Evolutionary conservation across 2,797 vertebrate genomes (phyloP), one percentile per base, ranked within the genome.

Genomic region (Heterohyrax brucei): DNA sequence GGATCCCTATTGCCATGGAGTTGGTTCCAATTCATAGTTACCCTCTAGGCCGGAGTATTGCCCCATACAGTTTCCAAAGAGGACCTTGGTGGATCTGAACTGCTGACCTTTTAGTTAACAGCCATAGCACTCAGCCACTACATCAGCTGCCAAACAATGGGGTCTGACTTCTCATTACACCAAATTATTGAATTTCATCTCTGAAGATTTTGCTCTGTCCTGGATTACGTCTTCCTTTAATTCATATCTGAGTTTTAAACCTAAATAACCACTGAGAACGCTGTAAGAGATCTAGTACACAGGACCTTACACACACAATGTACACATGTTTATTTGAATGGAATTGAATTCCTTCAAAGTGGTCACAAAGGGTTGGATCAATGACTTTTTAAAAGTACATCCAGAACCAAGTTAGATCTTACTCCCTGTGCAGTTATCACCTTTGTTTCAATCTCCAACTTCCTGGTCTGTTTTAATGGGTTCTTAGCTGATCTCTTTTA

Each of bases 381-480:
- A 24, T 10, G 9, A 26, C 16, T 33, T n/a, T 78, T 82, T 44
- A 3, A 5, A 26, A 61, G 28, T 3, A 10, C 26, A 16, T 5
- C 53, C 53, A 22, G 28, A 39, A 26, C 21, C 28, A 6, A 86
- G 3, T 8, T 1, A 10, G 19, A 7, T 66, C 68, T 66, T 3
- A 4, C 7, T 26, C 6, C 6, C 16, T 13, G 5, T 0, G 5
- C 44, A 1, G 3, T 33, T 30, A 0, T 19, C 30, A 6, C 8
- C 8, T 46, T 3, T 3, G n/a, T 64, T 53, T 48, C 8, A 21
- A 30, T 21, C 33, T 10, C 4, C 9, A 3, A 14, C 53, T 56
- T 56, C 53, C 19, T 0, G 14, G 19, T 2, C 3, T 0, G 19
- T 14, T 21, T 8, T 14, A 10, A 39, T 50, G n/a, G 16, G 50